Conservation (phyloP, 2,888 invertebrate genomes). For the Odontomyia ornata region DNA sequence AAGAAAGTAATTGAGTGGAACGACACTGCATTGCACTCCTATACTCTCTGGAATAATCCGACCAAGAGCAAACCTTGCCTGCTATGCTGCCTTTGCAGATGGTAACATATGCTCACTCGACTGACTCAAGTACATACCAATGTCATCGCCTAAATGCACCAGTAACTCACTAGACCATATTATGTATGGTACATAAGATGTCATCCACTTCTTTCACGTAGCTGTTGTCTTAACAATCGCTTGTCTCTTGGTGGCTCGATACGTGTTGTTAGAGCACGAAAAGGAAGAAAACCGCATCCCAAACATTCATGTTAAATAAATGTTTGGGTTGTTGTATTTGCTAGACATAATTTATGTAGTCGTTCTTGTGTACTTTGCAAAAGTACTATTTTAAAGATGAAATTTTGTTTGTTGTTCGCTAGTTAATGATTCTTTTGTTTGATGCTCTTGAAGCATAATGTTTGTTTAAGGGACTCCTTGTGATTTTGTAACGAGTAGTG, state of each 20-base stretch:
- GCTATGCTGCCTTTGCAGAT: too few relatives aligned
- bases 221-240: background rate
- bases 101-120: background rate
- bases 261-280: background rate
- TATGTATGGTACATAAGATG: background rate
- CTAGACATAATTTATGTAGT: background rate
- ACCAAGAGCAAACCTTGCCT: background rate
- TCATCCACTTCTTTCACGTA: background rate
- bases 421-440: background rate
- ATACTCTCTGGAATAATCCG: constrained; percentile 1
- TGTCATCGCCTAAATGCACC: constrained; percentile 25
- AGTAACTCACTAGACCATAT: constrained; percentile 38
- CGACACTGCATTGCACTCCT: constrained; percentile 30
- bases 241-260: background rate
- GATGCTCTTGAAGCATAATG: background rate
- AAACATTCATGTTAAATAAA: background rate
- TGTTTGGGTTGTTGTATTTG: background rate
- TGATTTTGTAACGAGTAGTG: background rate
- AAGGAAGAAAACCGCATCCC: background rate
- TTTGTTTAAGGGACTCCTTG: background rate
- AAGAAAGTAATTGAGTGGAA: constrained; percentile 42
- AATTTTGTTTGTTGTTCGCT: background rate
- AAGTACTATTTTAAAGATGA: background rate
- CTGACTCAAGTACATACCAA: constrained; percentile 13
- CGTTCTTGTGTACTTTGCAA: background rate